Evolutionary conservation across 2,113 vertebrate genomes (phyloP).

Genomic region (Tamias sibiricus): DNA sequence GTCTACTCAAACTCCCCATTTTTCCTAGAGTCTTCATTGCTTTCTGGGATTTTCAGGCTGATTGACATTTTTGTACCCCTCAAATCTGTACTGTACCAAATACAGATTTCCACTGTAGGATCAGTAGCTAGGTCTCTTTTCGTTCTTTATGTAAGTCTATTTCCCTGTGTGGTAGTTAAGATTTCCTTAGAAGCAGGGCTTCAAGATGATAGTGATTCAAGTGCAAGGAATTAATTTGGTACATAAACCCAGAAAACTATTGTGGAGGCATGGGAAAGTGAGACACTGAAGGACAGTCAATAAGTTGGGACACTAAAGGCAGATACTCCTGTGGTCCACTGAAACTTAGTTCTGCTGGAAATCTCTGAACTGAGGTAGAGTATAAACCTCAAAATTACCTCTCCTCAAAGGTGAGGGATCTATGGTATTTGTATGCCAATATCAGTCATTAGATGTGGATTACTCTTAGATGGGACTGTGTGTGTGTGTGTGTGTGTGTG

Average conservation of each 20-base stretch:
- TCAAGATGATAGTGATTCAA: background rate
- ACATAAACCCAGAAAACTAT: background rate
- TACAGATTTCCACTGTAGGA: background rate
- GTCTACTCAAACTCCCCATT: background rate
- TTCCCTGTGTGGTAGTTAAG: background rate
- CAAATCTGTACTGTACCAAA: background rate
- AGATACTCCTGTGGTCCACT: background rate
- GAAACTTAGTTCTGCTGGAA: background rate
- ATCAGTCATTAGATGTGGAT: background rate
- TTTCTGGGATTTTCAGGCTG: background rate
- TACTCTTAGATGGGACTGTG: background rate
- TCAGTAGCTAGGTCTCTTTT: background rate
- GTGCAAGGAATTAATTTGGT: background rate
- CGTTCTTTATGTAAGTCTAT: background rate
- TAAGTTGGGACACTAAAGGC: background rate
- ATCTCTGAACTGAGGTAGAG: background rate
- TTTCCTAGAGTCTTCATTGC: background rate
- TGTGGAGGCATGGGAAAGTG: background rate
- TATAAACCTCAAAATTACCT: background rate
- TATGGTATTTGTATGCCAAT: background rate
- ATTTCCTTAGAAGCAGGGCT: background rate
- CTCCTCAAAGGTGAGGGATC: background rate
- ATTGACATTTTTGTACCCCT: background rate
- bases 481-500: background rate
- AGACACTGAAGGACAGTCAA: background rate